These are phyloP conservation scores for Idaea biselata DNA, from an alignment of 2,888 invertebrate species.

Conservation along the genomic window DNA sequence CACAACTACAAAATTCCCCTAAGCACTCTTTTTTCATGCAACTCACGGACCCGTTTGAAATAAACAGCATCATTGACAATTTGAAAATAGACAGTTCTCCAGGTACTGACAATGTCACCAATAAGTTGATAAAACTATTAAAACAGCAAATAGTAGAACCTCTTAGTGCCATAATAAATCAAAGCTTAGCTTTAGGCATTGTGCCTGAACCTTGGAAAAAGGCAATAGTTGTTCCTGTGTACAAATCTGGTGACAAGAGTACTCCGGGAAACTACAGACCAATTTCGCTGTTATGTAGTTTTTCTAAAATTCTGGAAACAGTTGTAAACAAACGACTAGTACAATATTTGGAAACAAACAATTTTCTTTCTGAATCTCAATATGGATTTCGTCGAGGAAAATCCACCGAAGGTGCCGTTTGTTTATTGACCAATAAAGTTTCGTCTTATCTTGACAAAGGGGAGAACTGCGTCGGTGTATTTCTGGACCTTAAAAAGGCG, in stretches of 20 bases:
- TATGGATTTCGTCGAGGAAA: background rate
- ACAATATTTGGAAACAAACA: background rate
- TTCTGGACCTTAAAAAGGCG: background rate
- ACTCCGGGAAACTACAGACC: background rate
- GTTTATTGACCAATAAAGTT: background rate
- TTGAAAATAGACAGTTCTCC: background rate
- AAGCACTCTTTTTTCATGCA: background rate
- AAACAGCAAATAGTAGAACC: background rate
- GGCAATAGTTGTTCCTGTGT: background rate
- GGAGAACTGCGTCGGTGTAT: background rate
- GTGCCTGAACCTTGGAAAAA: background rate
- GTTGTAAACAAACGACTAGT: conserved; percentile 3
- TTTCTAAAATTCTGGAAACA: conserved; percentile 6
- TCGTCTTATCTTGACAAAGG: background rate
- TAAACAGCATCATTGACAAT: background rate
- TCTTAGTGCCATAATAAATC: background rate
- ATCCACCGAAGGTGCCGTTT: background rate
- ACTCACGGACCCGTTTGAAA: background rate
- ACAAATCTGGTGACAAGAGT: background rate
- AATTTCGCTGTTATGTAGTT: background rate
- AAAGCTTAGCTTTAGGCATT: background rate
- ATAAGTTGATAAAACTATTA: background rate
- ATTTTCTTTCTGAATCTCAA: background rate
- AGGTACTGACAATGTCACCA: background rate
- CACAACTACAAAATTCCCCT: background rate